Evolutionary conservation across 2,113 vertebrate species (phyloP), one percentile per base, ranked within the genome.

Genomic region (Rhagologus leucostigma): DNA sequence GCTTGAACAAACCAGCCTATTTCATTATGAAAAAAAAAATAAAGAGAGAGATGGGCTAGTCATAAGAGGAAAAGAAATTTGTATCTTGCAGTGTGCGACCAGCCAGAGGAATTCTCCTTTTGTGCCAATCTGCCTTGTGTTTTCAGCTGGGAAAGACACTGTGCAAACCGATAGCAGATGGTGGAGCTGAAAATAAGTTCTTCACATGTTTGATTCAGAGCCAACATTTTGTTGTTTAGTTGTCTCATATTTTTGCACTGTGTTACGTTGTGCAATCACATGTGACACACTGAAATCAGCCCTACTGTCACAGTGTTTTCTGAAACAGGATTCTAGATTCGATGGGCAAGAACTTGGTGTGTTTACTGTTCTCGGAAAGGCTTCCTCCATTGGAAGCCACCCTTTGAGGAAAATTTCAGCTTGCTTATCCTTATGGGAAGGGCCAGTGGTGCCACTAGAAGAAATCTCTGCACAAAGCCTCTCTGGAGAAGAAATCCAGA

Each of bases 161-260:
- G 37, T 84, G 62, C 79, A 95, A 97, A 94, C 79, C 18, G 9
- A 95, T 57, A 94, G 88, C 96, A 97, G 88, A 96, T 94, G 95
- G 88, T 60, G 24, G 85, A 92, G 60, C 85, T 4, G 10, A 96
- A 96, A 96, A 92, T 94, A 96, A 89, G 90, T 93, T 76, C 64
- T 93, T 97, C 84, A 89, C 76, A 75, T 90, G 85, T 74, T 94
- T 96, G 95, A 90, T 50, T 56, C 71, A 55, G 71, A 90, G 92
- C 95, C 95, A 97, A 88, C 22, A 89, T 97, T 93, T 97, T 96
- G 95, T 93, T 84, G 71, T 96, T 95, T 92, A 46, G 85, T 90
- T 90, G 79, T 84, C 76, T 82, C 88, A 92, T 32, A 64, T 92
- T 67, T 92, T 64, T 90, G 47, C 79, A n/a, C 76, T 49, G 64